Evolutionary conservation across 2,888 invertebrate genomes (phyloP), one percentile per base, ranked within the genome.

Genomic region (Boloria euphrosyne): DNA sequence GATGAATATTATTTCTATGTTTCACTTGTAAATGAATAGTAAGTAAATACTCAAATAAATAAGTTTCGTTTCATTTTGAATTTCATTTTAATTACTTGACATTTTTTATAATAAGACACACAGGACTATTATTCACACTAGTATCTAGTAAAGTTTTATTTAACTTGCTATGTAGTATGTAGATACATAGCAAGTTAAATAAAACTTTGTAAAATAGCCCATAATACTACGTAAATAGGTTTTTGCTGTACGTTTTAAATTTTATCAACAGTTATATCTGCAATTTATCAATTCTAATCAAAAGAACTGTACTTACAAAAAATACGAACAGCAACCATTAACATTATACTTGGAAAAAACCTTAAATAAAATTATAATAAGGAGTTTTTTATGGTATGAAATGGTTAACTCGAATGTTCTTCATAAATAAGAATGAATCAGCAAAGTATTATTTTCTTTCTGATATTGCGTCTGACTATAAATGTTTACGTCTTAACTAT

Each of bases 401-500:
- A 18, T 59, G 10, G 59, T 14, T 63, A 17, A 57, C 59, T 63
- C 22, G 62, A 66, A 68, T 16, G 54, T 65, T 66, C 65, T 49
- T 50, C 38, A 62, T 44, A 62, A 55, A 6, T 5, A 27, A 43
- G 66, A 51, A 58, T 66, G 67, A 66, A 43, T 69, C 64, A 64
- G 52, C 52, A 43, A 14, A 38, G 22, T 51, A 55, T 27, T 4
- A 53, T 67, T 62, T 67, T 58, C 62, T 65, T 65, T 61, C 14
- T 51, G 53, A 61, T 60, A 50, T 63, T 60, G 18, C 17, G 16
- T 50, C 55, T n/a, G 44, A 16, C 38, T 63, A 46, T 47, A 66
- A 46, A 46, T 67, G 59, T 69, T 69, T 51, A 52, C 38, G 49
- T 52, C 55, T 60, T 49, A 63, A 38, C 54, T 67, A 57, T 62